Base-by-base conservation (phyloP, 2,113 vertebrate species). In the Cathartes aura region DNA sequence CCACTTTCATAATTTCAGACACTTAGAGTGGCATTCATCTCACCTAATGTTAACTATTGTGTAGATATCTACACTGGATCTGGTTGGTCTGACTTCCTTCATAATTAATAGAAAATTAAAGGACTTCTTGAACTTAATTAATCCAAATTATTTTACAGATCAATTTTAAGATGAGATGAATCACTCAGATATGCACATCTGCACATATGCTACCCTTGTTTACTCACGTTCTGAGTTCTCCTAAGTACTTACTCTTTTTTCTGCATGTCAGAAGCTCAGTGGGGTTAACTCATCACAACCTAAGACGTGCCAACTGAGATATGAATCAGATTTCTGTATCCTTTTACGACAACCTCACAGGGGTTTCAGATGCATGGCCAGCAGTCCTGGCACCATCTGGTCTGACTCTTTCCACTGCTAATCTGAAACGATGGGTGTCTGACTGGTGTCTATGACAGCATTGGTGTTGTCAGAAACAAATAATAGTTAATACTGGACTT, bases 61-160 rank as follows among this genome's bases (percentile, higher is more conserved):
- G 1, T 22, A n/a, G 12, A 24, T 3, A 36, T 43, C 30, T 78
- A 5, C 18, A 71, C 13, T 0, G 1, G 43, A 70, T 34, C 34
- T 73, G 7, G 20, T 55, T 87, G 22, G 12, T 11, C 53, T 63
- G 19, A 19, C 2, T 60, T 36, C 7, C 43, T 87, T 50, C n/a
- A 42, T 19, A 30, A n/a, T 36, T 30, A 72, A n/a, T 42, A 63
- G 14, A n/a, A 86, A 80, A 89, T 67, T 11, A 47, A 76, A 1
- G 4, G 6, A 36, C 12, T 60, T 64, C 8, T 43, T 74, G 23
- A 74, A 62, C 2, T 26, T 53, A n/a, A 43, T 29, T 73, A 0
- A 15, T 66, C 2, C 5, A 75, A 86, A 75, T 63, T 48, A 50
- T 63, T 94, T 83, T 45, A 32, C 12, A 81, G 7, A 75, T 67